These are phyloP conservation scores for Corapipo altera DNA, from an alignment of 2,113 vertebrate genomes.

Conservation along the genomic window DNA sequence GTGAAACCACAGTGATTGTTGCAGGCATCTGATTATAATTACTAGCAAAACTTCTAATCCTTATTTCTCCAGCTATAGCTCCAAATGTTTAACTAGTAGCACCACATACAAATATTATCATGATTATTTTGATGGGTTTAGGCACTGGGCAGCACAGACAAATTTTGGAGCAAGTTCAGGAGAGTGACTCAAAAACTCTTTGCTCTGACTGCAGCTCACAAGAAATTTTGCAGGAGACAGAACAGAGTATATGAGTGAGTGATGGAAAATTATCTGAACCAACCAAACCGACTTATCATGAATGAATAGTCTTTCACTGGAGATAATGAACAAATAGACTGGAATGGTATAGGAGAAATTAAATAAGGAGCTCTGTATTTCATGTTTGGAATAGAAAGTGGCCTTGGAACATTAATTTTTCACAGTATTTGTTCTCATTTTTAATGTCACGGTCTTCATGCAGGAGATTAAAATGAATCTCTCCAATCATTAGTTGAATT, in stretches of 20 bases:
- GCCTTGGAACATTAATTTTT: neutral
- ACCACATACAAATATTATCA: neutral
- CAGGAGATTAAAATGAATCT: neutral
- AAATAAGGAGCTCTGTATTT: neutral
- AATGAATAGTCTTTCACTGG: conserved; percentile 53
- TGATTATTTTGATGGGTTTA: neutral
- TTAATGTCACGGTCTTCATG: neutral
- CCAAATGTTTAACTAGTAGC: neutral
- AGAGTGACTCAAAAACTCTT: neutral
- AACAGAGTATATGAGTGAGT: neutral
- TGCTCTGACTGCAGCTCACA: neutral
- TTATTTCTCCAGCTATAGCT: neutral
- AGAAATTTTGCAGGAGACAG: conserved; percentile 14
- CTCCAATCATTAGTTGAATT: neutral
- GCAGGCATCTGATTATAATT: conserved; percentile 12
- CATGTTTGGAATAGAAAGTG: neutral
- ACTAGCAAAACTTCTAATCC: neutral
- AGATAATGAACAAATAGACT: neutral
- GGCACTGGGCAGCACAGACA: neutral
- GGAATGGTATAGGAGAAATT: conserved; percentile 19
- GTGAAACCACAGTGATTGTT: neutral
- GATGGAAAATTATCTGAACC: neutral
- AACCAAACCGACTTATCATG: neutral
- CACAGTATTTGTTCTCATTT: neutral
- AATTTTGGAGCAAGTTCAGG: conserved; percentile 2